Conservation (phyloP, 2,888 invertebrate species). For the Synergus itoensis region DNA sequence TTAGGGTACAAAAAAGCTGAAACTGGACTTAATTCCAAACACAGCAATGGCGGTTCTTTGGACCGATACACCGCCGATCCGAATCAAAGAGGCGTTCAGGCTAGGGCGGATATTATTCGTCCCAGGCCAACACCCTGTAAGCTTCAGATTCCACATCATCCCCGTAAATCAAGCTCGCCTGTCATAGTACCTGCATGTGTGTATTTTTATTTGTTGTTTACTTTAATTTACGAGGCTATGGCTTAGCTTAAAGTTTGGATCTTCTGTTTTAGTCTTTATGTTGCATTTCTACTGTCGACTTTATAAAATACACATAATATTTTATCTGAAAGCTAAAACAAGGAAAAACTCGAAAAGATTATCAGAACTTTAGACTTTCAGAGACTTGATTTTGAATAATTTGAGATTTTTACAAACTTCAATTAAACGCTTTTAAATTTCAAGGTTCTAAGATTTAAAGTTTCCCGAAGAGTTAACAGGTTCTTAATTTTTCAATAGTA, state of each 20-base stretch:
- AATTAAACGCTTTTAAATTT: too few species aligned
- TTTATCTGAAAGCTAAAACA: not conserved
- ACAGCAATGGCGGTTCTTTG: constrained; percentile 78
- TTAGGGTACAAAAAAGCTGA: constrained; percentile 77
- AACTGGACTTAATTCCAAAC: constrained; percentile 72
- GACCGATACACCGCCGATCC: constrained; percentile 90
- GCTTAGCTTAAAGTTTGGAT: not conserved
- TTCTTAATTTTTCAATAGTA: not conserved
- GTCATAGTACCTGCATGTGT: constrained; percentile 75
- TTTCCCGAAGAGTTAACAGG: not conserved
- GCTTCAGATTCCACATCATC: constrained; percentile 75
- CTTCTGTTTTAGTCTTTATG: constrained; percentile 1
- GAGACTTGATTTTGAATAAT: not conserved
- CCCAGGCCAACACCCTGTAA: constrained; percentile 84
- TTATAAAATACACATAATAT: not conserved
- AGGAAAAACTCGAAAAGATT: not conserved
- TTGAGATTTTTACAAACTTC: too few species aligned
- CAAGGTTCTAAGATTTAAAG: not conserved
- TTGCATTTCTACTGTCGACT: not conserved
- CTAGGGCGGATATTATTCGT: constrained; percentile 88
- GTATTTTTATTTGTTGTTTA: constrained; percentile 65
- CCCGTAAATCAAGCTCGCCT: constrained; percentile 74
- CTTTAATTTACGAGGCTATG: constrained; percentile 26
- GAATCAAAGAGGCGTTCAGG: constrained; percentile 84
- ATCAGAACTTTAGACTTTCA: not conserved